Percentiles rank a stretch among this genome's conserved stretches.
Conservation (phyloP, 2,888 invertebrate species). For the Caenorhabditis virilis region DNA sequence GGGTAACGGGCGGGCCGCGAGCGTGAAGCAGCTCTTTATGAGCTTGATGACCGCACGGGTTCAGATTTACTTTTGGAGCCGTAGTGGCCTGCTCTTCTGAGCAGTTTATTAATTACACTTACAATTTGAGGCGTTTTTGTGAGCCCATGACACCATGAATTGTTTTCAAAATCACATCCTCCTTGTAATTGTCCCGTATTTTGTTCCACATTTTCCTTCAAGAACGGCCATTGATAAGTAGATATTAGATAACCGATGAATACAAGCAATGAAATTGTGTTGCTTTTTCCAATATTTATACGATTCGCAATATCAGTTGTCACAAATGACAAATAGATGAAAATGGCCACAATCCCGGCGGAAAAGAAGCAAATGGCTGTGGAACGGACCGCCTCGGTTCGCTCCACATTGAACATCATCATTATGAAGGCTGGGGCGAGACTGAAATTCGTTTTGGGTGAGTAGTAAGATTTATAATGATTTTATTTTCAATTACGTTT, state of each 20-base stretch:
- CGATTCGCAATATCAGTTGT: slow-evolving; percentile 14
- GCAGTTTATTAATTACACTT: slow-evolving; percentile 5
- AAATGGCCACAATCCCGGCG: slow-evolving; percentile 14
- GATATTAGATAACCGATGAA: slow-evolving; percentile 15
- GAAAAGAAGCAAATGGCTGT: slow-evolving; percentile 20
- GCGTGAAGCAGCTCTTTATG: slow-evolving; percentile 6
- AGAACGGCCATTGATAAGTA: slow-evolving; percentile 30
- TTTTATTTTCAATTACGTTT: slow-evolving; percentile 9
- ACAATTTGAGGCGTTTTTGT: slow-evolving; percentile 16
- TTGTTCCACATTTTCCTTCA: slow-evolving; percentile 7
- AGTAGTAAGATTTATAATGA: background rate
- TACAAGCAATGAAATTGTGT: slow-evolving; percentile 15
- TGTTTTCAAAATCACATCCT: slow-evolving; percentile 20
- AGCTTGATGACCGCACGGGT: slow-evolving; percentile 8
- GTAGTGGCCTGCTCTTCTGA: slow-evolving; percentile 33
- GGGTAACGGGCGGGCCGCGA: slow-evolving; percentile 9
- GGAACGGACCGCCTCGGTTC: slow-evolving; percentile 14
- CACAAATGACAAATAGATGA: slow-evolving; percentile 17
- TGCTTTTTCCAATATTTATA: slow-evolving; percentile 26
- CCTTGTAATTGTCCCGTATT: slow-evolving; percentile 16
- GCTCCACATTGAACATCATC: slow-evolving; percentile 33
- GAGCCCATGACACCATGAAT: slow-evolving; percentile 17
- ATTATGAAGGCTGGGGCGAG: slow-evolving; percentile 30
- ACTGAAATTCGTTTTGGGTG: slow-evolving; percentile 1
- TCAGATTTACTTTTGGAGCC: slow-evolving; percentile 15